Base-by-base conservation (phyloP, 2,113 vertebrate species). In the Ciconia stormi region DNA sequence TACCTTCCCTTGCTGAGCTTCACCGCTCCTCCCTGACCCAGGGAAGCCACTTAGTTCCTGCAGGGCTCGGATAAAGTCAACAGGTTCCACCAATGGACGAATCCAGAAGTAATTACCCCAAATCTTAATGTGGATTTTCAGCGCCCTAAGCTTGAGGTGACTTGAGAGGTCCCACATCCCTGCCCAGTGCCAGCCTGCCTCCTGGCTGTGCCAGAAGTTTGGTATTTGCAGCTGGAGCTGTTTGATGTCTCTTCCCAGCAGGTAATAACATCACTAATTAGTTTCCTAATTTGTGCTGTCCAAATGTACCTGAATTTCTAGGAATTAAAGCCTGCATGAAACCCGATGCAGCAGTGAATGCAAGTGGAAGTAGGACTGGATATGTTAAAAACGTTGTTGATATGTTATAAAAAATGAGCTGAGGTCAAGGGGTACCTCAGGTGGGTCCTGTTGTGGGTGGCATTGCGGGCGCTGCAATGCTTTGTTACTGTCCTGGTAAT, bases 241-340 rank as follows among this genome's bases (percentile, higher is more conserved):
- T 89, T 69, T 82, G 61, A 16, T 63, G 67, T 83, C 53, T 73
- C 55, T 83, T 71, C 88, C 61, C 67, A 70, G 92, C 78, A 85
- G 61, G 69, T 67, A 71, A 67, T 42, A 62, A 71, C 20, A 61
- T 58, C 30, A 25, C 47, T 42, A 55, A 83, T 52, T 81, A 70
- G 50, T n/a, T 94, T 89, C 80, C 83, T 89, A 29, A 70, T 95
- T 90, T 58, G 34, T 74, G 38, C 44, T 89, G 36, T 56, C 49
- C 53, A 79, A 76, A 79, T 52, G 82, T 91, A 84, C 83, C 44
- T 89, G 77, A 78, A 84, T 89, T 96, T 95, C 93, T 78, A 71
- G 80, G 81, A 95, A 58, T 66, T 89, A 46, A 74, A 53, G 32
- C 62, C 55, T 78, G 50, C 30, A 4, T 70, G 42, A 52, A 89